Percentiles rank a stretch among this genome's conserved stretches.
Evolutionary conservation across 92 coral and sea anemone species (phyloP).

Genomic region (Parazoanthus swiftii): DNA sequence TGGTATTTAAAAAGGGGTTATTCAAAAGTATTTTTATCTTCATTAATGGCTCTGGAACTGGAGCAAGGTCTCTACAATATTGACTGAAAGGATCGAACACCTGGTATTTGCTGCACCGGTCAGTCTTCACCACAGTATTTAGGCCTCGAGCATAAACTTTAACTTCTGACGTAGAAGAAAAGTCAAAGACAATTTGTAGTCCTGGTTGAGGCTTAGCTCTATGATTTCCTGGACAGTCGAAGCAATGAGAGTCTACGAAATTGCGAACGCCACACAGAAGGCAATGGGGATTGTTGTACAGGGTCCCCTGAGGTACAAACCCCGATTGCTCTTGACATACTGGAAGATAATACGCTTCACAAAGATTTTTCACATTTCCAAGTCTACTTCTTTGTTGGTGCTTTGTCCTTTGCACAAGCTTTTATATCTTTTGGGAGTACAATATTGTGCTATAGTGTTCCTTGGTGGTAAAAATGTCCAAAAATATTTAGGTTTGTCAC

Average conservation of each 20-base stretch:
- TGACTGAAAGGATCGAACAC: conserved; percentile 24
- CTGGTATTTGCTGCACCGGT: not conserved
- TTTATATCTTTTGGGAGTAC: not conserved
- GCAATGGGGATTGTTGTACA: conserved; percentile 21
- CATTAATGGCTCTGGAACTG: not conserved
- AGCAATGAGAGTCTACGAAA: not conserved
- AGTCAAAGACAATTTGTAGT: no score
- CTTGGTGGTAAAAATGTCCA: not conserved
- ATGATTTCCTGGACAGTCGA: not conserved
- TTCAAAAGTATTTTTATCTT: not conserved
- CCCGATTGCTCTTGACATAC: not conserved
- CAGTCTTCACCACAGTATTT: not conserved
- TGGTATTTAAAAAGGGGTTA: no score
- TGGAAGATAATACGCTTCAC: conserved; percentile 22
- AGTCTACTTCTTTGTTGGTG: not conserved
- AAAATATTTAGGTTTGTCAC: not conserved
- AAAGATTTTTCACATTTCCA: not conserved
- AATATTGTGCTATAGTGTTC: not conserved
- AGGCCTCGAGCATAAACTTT: not conserved
- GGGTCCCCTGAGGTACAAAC: not conserved
- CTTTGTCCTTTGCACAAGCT: not conserved
- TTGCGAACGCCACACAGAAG: not conserved
- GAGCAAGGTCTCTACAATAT: not conserved
- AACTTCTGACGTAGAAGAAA: no score
- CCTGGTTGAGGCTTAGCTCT: not conserved